A percentile compares a stretch with the other conserved stretches of the same genome.
Evolutionary conservation across 2,797 vertebrate genomes (phyloP).

Genomic region (Fundulus diaphanus): DNA sequence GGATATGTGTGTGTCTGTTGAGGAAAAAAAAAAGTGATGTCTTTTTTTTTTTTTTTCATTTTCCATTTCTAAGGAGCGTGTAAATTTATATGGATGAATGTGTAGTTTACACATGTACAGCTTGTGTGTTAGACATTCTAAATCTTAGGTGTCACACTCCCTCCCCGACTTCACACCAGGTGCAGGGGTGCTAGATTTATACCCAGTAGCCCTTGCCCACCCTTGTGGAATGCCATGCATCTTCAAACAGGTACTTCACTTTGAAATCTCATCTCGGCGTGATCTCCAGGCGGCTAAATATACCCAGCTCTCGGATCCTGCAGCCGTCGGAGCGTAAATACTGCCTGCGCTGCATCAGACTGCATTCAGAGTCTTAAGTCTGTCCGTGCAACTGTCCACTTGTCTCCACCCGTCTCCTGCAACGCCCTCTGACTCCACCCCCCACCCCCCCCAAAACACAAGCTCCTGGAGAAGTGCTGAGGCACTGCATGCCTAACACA

Average conservation of each 20-base stretch:
- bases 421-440: constrained; percentile 7
- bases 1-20: constrained; percentile 14
- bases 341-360: constrained; percentile 58
- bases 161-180: constrained; percentile 74
- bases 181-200: constrained; percentile 79
- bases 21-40: constrained; percentile 41
- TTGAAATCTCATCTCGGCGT: constrained; percentile 80
- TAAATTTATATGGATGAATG: constrained; percentile 70
- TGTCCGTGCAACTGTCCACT: constrained; percentile 73
- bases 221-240: constrained; percentile 81
- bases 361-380: constrained; percentile 67
- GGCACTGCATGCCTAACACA: constrained; percentile 68
- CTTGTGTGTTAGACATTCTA: constrained; percentile 70
- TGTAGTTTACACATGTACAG: constrained; percentile 71
- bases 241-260: constrained; percentile 83
- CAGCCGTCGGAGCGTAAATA: constrained; percentile 76
- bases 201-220: constrained; percentile 71
- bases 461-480: constrained; percentile 73
- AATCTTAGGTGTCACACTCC: constrained; percentile 71
- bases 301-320: constrained; percentile 72
- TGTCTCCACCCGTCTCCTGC: constrained; percentile 64
- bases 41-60: constrained; percentile 30
- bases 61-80: constrained; percentile 59
- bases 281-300: constrained; percentile 79
- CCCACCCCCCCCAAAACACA: constrained; percentile 22